These are phyloP conservation scores for Endomychus coccineus DNA, from an alignment of 2,888 invertebrate species.

Conservation along the genomic window DNA sequence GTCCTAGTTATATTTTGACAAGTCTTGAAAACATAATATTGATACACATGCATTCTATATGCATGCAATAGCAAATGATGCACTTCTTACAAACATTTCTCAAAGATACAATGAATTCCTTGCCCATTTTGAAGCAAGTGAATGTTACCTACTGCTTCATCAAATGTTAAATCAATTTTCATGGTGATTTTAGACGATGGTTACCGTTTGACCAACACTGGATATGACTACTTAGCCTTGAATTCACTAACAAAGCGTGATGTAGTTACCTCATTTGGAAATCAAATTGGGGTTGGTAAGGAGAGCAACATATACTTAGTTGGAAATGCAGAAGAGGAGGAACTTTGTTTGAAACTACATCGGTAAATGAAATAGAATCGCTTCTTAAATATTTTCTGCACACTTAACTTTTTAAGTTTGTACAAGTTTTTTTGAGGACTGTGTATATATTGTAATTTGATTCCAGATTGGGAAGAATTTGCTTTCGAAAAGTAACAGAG, in stretches of 20 bases:
- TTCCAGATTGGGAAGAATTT: slow-evolving; percentile 82
- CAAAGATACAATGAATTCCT: no score
- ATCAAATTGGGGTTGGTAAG: slow-evolving; percentile 98
- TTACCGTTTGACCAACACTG: slow-evolving; percentile 88
- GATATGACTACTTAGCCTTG: slow-evolving; percentile 94
- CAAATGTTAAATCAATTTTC: no score
- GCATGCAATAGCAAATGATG: no score
- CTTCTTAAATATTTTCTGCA: not conserved
- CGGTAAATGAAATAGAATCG: slow-evolving; percentile 47
- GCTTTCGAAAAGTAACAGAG: slow-evolving; percentile 90
- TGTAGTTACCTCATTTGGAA: slow-evolving; percentile 81
- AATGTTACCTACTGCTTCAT: no score
- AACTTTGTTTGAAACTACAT: slow-evolving; percentile 86
- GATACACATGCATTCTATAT: no score
- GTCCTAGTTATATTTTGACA: no score
- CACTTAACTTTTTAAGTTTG: not conserved
- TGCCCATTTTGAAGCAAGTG: no score
- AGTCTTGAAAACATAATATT: no score
- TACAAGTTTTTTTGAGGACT: not conserved
- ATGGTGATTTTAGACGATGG: slow-evolving; percentile 73
- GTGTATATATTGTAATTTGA: slow-evolving; percentile 16
- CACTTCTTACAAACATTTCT: no score
- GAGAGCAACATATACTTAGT: slow-evolving; percentile 96
- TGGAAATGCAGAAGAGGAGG: slow-evolving; percentile 68
- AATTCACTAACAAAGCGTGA: slow-evolving; percentile 76